Conservation (phyloP, 2,888 invertebrate species). For the Yponomeuta sedellus region DNA sequence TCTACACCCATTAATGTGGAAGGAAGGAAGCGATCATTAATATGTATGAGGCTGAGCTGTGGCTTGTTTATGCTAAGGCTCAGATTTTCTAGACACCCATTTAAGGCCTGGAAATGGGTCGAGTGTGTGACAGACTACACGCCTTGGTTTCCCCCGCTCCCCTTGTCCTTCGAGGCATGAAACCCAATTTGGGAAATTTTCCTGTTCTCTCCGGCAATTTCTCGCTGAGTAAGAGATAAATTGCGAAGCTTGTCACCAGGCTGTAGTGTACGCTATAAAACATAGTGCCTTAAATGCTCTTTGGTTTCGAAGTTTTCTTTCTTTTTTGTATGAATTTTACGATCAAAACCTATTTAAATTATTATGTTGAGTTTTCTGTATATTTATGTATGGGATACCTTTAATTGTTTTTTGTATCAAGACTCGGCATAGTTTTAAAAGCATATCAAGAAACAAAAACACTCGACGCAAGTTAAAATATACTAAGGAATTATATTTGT, state of each 20-base stretch:
- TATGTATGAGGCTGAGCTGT: slow-evolving; percentile 57
- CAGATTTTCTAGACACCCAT: slow-evolving; percentile 56
- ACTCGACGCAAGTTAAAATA: too few species aligned
- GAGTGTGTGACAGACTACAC: slow-evolving; percentile 1
- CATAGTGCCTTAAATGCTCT: too few species aligned
- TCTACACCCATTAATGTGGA: slow-evolving; percentile 47
- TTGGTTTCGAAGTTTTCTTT: too few species aligned
- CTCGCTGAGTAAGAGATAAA: neutral
- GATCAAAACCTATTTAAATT: too few species aligned
- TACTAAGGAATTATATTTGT: too few species aligned
- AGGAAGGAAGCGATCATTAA: slow-evolving; percentile 55
- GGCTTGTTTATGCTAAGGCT: slow-evolving; percentile 58
- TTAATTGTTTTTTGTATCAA: too few species aligned
- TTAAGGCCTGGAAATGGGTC: slow-evolving; percentile 57
- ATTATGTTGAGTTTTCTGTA: too few species aligned
- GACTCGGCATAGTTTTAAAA: too few species aligned
- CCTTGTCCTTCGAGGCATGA: neutral
- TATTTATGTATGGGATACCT: too few species aligned
- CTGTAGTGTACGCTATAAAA: neutral
- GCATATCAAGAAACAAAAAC: too few species aligned
- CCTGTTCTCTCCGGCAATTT: neutral
- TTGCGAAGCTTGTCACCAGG: neutral
- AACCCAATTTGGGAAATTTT: neutral
- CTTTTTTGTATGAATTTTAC: too few species aligned
- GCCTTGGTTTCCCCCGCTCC: neutral